These are phyloP conservation scores for Campaea margaritaria DNA, from an alignment of 2,888 invertebrate species.

Conservation along the genomic window DNA sequence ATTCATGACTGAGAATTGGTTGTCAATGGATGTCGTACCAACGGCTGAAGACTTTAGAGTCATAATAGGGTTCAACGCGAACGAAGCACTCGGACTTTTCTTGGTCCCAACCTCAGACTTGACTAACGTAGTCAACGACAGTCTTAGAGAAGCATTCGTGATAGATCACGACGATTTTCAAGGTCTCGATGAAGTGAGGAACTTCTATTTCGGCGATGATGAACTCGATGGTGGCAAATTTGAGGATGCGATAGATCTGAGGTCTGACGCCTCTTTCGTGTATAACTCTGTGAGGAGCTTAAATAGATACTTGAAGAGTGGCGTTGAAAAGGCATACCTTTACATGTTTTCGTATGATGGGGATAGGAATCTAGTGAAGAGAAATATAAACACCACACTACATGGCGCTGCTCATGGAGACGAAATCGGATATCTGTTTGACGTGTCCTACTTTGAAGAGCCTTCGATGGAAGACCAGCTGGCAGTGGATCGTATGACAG, in stretches of 20 bases:
- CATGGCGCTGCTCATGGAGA: slow-evolving; percentile 53
- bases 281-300: slow-evolving; percentile 50
- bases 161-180: slow-evolving; percentile 38
- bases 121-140: slow-evolving; percentile 32
- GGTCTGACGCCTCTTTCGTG: slow-evolving; percentile 49
- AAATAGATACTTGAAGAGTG: slow-evolving; percentile 42
- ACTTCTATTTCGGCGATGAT: slow-evolving; percentile 51
- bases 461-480: slow-evolving; percentile 47
- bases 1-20: slow-evolving; percentile 48
- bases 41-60: slow-evolving; percentile 46
- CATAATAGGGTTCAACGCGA: slow-evolving; percentile 48
- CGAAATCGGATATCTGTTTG: slow-evolving; percentile 56
- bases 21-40: slow-evolving; percentile 36
- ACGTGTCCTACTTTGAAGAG: slow-evolving; percentile 30
- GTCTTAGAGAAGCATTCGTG: slow-evolving; percentile 37
- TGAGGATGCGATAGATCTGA: slow-evolving; percentile 44
- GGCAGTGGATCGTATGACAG: slow-evolving; percentile 47
- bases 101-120: slow-evolving; percentile 27
- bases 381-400: slow-evolving; percentile 38
- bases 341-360: slow-evolving; percentile 56
- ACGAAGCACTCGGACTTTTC: slow-evolving; percentile 38
- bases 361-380: slow-evolving; percentile 44
- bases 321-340: slow-evolving; percentile 44
- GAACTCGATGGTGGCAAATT: slow-evolving; percentile 33
- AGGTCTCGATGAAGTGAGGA: slow-evolving; percentile 34